Evolutionary conservation across 2,113 vertebrate genomes (phyloP).

Genomic region (Leucosticte australis): DNA sequence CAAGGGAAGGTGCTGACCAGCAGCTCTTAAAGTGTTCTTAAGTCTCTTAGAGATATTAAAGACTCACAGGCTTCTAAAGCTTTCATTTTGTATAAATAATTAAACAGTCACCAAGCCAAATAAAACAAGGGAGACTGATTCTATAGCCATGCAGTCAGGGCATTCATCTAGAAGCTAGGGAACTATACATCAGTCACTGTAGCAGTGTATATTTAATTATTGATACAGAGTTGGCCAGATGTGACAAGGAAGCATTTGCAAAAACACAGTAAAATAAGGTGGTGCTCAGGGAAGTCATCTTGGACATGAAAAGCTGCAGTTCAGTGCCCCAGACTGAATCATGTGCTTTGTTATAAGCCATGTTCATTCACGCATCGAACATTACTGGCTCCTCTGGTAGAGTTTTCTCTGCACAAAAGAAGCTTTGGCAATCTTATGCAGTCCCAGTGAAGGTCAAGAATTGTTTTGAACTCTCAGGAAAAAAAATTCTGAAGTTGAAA

Average conservation of each 20-base stretch:
- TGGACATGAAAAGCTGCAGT: neutral
- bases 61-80: neutral
- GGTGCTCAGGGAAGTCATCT: neutral
- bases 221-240: neutral
- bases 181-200: conserved; percentile 12
- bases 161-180: neutral
- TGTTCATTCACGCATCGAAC: neutral
- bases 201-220: conserved; percentile 40
- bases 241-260: conserved; percentile 22
- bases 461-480: neutral
- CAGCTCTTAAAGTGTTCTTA: neutral
- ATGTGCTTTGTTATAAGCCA: neutral
- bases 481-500: neutral
- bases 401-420: neutral
- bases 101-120: conserved; percentile 31
- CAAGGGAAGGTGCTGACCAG: neutral
- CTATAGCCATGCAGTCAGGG: neutral
- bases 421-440: neutral
- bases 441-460: neutral
- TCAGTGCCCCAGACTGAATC: neutral
- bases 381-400: neutral
- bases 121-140: conserved; percentile 36
- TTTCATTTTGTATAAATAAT: conserved; percentile 47
- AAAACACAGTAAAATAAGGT: conserved; percentile 5
- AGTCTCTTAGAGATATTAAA: neutral